Conservation (phyloP, 2,113 vertebrate genomes). For the Arenaria interpres region DNA sequence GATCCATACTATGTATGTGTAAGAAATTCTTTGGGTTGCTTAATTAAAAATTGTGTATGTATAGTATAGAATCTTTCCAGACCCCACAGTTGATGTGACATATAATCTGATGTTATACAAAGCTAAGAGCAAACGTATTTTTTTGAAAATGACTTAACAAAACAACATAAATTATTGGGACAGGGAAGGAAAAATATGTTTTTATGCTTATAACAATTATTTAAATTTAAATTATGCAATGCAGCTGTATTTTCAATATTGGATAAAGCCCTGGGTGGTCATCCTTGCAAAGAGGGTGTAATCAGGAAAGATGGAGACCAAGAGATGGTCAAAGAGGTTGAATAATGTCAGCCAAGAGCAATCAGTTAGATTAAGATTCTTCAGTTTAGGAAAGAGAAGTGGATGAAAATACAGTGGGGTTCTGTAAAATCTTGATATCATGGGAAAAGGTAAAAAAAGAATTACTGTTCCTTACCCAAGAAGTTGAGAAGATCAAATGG, state of each 20-base stretch:
- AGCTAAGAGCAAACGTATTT: background rate
- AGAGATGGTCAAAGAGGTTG: background rate
- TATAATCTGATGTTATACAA: background rate
- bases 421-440: background rate
- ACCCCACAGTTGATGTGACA: background rate
- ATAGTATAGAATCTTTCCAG: background rate
- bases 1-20: slow-evolving; percentile 90
- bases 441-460: background rate
- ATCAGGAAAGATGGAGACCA: background rate
- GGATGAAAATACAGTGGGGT: background rate
- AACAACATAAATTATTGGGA: background rate
- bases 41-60: background rate
- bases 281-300: background rate
- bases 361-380: background rate
- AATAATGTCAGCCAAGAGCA: background rate
- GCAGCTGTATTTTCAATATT: background rate
- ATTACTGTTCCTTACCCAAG: background rate
- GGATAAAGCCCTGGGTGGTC: background rate
- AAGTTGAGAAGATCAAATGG: background rate
- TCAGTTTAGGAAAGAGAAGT: background rate
- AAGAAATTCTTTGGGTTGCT: background rate
- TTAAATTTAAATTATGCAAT: background rate
- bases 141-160: background rate
- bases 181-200: background rate
- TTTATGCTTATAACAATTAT: background rate